Evolutionary conservation across 2,888 invertebrate genomes (phyloP), one percentile per base, ranked within the genome.

Genomic region (Hydropsyche betteni): DNA sequence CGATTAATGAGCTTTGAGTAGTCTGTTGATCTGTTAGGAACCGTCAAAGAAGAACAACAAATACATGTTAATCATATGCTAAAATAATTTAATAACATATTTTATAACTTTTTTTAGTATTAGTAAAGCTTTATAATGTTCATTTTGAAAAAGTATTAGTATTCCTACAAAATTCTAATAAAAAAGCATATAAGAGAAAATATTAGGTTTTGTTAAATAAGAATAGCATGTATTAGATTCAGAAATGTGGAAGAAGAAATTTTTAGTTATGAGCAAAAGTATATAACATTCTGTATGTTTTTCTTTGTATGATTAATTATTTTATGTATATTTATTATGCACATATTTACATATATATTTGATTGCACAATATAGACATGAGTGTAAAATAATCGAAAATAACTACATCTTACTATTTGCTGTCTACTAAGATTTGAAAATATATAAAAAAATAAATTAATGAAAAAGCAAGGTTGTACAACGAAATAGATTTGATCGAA

Each of bases 1-100:
- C 58, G n/a, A 83, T 85, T 83, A 83, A 81, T 83, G 81, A 81
- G 81, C 84, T 84, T 84, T 83, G 84, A 52, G 78, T 79, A 75
- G 82, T 82, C 75, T 76, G 76, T 75, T 75, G 77, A 78, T 79
- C 79, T 79, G 79, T 79, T 77, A 79, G 79, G 44, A 79, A 75
- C 70, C 76, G 78, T 79, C 79, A 79, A 76, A 77, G 75, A 75
- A 78, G 68, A 77, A 79, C 71, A 77, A 79, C 74, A 77, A 76
- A 74, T 78, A 78, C 61, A 44, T 71, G 77, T 78, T 78, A 78
- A 68, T 74, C 10, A 52, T 14, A 24, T 50, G 50, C 68, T 74
- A 74, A 52, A 51, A 68, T 68, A 51, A 52, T 51, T 68, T 44
- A 7, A 68, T 64, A n/a, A 68, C 38, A 69, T 74, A 72, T 68